Base-by-base conservation (phyloP, 2,888 invertebrate genomes). In the Halictus quadricinctus region DNA sequence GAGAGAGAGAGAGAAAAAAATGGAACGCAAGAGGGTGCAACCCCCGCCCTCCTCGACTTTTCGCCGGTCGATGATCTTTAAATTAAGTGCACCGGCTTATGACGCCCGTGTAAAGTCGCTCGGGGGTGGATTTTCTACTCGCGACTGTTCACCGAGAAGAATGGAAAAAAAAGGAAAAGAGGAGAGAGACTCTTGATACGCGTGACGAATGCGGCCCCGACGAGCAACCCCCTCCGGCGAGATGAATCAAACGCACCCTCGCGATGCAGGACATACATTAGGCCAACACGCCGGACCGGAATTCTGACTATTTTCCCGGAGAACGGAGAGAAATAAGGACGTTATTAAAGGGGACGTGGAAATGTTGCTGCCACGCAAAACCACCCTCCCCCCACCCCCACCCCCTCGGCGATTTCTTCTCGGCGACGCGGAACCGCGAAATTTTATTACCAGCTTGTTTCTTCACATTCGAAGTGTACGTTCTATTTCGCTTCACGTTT, bases 61-160 rank as follows among this genome's bases (percentile, higher is more conserved):
- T 86, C 88, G 85, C 78, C 84, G 91, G 90, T 90, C 86, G 88
- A 89, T 91, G 91, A 93, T 92, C 92, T 94, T 94, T 92, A 94
- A 94, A 94, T 94, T 92, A 93, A 94, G 93, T 93, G 92, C 92
- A 91, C 90, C 89, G 91, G 92, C 92, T 94, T 94, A 93, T 92
- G 90, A 93, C 93, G 91, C 92, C 90, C 91, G 88, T 93, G 94
- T 94, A 94, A 94, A 94, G 90, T 93, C 91, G 89, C 81, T 85
- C 85, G 85, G 79, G 86, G 86, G 84, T 88, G 89, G 90, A 91
- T 93, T 92, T 91, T 91, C 88, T 58, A n/a, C 58, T 58, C 58
- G 58, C 58, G 58, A 86, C 79, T 83, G 60, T 58, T 58, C 58
- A 58, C 58, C 58, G 12, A n/a, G 58, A 72, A 29, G 64, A 64